These are phyloP conservation scores for Schizopygopsis malacanthus DNA, from an alignment of 2,797 vertebrate genomes.

Conservation along the genomic window DNA sequence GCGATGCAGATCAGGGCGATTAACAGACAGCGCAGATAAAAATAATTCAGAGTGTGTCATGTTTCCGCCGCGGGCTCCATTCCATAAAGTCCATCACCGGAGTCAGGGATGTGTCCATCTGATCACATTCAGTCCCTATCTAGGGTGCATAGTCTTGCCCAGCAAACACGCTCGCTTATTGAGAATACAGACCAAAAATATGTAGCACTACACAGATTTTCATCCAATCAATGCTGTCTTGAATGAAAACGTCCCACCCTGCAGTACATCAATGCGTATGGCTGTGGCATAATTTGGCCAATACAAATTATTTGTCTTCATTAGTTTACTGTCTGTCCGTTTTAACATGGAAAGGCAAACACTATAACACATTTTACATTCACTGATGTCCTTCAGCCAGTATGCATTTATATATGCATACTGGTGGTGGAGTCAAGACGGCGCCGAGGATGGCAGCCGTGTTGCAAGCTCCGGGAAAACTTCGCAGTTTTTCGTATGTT, in stretches of 20 bases:
- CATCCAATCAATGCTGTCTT: background rate
- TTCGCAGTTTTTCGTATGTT: too few relatives aligned
- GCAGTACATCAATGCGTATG: background rate
- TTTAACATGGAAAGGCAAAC: background rate
- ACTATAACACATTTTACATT: background rate
- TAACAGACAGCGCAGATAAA: slow-evolving; percentile 36
- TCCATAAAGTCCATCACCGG: slow-evolving; percentile 18
- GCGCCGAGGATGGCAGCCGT: too few relatives aligned
- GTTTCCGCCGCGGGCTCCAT: slow-evolving; percentile 3
- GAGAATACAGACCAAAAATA: background rate
- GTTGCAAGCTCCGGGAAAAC: too few relatives aligned
- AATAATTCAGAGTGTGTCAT: slow-evolving; percentile 23
- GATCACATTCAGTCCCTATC: background rate
- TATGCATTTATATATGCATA: background rate
- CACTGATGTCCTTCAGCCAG: background rate
- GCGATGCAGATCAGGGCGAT: slow-evolving; percentile 48
- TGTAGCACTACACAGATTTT: background rate
- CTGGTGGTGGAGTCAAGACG: too few relatives aligned
- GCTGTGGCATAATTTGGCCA: background rate
- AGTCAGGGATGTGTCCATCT: slow-evolving; percentile 7
- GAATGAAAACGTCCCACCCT: background rate
- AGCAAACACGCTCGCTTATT: background rate
- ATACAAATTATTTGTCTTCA: background rate
- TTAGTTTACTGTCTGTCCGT: background rate
- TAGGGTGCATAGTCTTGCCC: background rate